Evolutionary conservation across 2,113 vertebrate species (phyloP), one percentile per base, ranked within the genome.

Genomic region (Calidris pugnax): DNA sequence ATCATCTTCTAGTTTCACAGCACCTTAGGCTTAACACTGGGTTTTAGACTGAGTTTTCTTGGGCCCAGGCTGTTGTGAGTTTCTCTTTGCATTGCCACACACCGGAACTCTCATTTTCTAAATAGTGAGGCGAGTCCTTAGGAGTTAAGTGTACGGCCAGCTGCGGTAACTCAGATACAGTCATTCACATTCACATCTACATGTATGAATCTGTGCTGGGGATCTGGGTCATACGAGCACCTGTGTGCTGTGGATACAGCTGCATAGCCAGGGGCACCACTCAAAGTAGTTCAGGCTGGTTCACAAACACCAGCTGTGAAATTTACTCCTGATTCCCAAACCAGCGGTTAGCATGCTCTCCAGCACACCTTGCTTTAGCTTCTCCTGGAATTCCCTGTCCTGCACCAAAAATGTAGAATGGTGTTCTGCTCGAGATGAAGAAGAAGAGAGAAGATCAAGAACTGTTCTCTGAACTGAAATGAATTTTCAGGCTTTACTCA

Each of bases 301-400:
- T 91, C 81, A 48, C 39, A 68, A 63, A 89, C 83, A 94, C 32
- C 89, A 94, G 76, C 92, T 95, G 92, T 86, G 89, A 92, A 83
- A 60, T 69, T 69, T 50, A 71, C 32, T 83, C 76, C 50, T 83
- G 55, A 71, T 78, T 92, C 81, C 89, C 72, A 79, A 89, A 86
- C 39, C 81, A 89, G 89, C 85, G 91, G 81, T 64, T 88, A 21
- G 48, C 33, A 27, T 1, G 22, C 22, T 63, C 59, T 47, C 12
- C 64, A 72, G 63, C 57, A 69, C 60, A 91, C 72, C 71, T 86
- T 50, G 60, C 32, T 48, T 59, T 68, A 76, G 14, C 53, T 23
- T 75, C 48, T 89, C 17, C 48, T 81, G 59, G 68, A 88, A 67
- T 41, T 41, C 53, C 53, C 26, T 8, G 30, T 57, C 12, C 37